Conservation (phyloP, 2,888 invertebrate genomes). For the Rhagonycha lutea region DNA sequence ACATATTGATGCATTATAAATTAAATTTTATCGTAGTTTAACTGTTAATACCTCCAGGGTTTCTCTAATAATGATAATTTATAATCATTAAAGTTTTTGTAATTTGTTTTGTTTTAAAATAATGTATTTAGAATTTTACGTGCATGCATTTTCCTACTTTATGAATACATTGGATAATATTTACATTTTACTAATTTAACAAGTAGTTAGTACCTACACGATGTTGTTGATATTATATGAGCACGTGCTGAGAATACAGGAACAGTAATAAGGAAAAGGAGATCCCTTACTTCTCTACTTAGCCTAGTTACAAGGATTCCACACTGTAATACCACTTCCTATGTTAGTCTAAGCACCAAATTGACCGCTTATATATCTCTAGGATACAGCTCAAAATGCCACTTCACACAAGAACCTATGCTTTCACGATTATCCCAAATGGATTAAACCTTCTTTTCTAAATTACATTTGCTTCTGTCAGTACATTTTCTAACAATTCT, state of each 20-base stretch:
- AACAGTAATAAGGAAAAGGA: constrained; percentile 14
- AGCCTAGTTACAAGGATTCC: constrained; percentile 21
- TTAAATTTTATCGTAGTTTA: neutral
- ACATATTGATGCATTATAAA: neutral
- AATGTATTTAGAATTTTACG: neutral
- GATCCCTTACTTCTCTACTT: constrained; percentile 14
- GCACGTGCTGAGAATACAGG: constrained; percentile 16
- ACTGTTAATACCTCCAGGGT: neutral
- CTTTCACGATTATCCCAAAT: constrained; percentile 19
- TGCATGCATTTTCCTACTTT: neutral
- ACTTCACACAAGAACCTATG: constrained; percentile 13
- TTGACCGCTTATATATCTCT: constrained; percentile 20
- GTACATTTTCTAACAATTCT: neutral
- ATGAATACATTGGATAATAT: constrained; percentile 7
- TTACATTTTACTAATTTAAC: constrained; percentile 15
- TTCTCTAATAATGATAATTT: neutral
- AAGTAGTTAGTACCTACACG: constrained; percentile 12
- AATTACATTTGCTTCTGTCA: neutral
- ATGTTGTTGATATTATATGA: constrained; percentile 15
- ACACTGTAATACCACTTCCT: constrained; percentile 22
- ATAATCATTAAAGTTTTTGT: neutral
- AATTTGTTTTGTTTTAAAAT: neutral
- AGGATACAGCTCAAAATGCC: constrained; percentile 13
- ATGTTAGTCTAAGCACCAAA: constrained; percentile 19
- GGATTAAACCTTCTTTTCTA: constrained; percentile 12